These are phyloP conservation scores for Steinernema khuongi DNA, from an alignment of 1,140 invertebrate genomes.

Conservation along the genomic window DNA sequence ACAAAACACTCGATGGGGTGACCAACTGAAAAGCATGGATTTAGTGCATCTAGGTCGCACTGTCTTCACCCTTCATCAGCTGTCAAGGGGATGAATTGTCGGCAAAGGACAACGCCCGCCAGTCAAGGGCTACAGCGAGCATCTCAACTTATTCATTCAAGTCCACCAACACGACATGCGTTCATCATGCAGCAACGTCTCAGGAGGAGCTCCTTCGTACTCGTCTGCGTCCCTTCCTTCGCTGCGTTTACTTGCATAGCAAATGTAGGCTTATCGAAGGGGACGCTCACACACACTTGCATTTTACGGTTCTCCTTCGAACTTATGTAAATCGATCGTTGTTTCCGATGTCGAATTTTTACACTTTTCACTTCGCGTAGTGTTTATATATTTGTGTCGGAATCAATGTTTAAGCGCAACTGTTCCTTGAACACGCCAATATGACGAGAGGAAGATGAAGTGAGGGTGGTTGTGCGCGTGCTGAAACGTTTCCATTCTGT, in stretches of 20 bases:
- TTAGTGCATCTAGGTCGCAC: not conserved
- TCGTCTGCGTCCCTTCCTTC: not conserved
- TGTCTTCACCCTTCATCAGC: not conserved
- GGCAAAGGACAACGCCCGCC: not conserved
- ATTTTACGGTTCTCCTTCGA: not conserved
- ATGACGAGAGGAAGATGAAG: not conserved
- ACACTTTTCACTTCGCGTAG: not conserved
- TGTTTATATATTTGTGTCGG: slow-evolving; percentile 8
- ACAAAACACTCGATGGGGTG: slow-evolving; percentile 62
- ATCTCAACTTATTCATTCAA: not conserved
- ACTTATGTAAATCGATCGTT: not conserved
- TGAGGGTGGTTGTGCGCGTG: not conserved
- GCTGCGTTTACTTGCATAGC: not conserved
- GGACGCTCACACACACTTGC: not conserved
- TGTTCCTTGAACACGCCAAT: slow-evolving; percentile 4
- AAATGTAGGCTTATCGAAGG: not conserved
- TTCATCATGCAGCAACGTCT: slow-evolving; percentile 22
- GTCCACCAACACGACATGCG: slow-evolving; percentile 3
- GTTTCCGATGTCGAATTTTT: not conserved
- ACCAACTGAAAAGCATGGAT: slow-evolving; percentile 56
- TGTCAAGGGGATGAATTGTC: not conserved
- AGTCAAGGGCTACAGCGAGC: not conserved
- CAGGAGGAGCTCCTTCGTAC: not conserved
- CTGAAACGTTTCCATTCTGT: too few species aligned
- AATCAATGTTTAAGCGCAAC: slow-evolving; percentile 11